Conservation (phyloP, 2,113 vertebrate species). For the Albula goreensis region DNA sequence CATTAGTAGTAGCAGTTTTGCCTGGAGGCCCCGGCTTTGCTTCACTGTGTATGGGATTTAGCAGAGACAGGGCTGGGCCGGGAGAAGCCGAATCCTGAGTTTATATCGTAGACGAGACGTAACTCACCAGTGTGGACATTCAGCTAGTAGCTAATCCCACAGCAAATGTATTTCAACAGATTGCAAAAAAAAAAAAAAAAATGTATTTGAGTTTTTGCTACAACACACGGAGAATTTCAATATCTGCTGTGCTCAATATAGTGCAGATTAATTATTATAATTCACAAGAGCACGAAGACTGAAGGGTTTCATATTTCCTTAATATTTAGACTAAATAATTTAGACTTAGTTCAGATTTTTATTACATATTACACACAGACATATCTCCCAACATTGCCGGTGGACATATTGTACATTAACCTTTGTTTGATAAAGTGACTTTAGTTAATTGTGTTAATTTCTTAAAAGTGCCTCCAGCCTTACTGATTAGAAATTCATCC, state of each 20-base stretch:
- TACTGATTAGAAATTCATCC: slow-evolving; percentile 64
- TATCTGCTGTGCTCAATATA: too few species aligned
- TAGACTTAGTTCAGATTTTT: not conserved
- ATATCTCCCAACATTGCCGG: not conserved
- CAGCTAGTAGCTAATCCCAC: too few species aligned
- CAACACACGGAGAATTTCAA: too few species aligned
- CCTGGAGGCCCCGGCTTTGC: too few species aligned
- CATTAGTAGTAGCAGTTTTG: too few species aligned
- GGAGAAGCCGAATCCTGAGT: too few species aligned
- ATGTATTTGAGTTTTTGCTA: too few species aligned
- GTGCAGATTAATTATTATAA: too few species aligned
- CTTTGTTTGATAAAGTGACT: slow-evolving; percentile 70
- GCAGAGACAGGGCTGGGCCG: too few species aligned
- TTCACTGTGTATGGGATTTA: too few species aligned
- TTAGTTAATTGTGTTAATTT: slow-evolving; percentile 59
- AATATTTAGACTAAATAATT: not conserved
- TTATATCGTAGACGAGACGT: too few species aligned
- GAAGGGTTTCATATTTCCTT: not conserved
- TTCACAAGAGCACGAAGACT: not conserved
- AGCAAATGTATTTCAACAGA: not conserved
- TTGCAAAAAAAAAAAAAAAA: not conserved
- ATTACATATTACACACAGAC: not conserved
- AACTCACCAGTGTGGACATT: too few species aligned
- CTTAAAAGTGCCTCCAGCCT: slow-evolving; percentile 56
- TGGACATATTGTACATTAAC: slow-evolving; percentile 63